phyloP scores from a whole-genome alignment of 1,140 invertebrate species.

The Harpegnathos saltator region DNA sequence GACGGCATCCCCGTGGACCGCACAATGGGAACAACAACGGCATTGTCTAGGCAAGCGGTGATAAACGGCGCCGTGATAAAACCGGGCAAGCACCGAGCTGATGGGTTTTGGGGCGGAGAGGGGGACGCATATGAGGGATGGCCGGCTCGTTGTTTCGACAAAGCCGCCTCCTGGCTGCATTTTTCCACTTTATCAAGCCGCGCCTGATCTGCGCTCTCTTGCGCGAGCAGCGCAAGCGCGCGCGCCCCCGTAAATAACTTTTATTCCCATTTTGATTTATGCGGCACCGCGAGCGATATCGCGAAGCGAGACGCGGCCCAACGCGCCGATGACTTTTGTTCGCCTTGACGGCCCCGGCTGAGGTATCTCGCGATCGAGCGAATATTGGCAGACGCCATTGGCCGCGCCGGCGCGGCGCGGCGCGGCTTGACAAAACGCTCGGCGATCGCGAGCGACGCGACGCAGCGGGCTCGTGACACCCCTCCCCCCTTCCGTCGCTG shows the following conservation, averaged over 20 bases:
- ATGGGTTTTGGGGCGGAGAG: constrained; percentile 60
- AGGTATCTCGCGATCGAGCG: constrained; percentile 49
- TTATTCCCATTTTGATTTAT: constrained; percentile 71
- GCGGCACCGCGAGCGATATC: constrained; percentile 38
- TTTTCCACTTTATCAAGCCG: constrained; percentile 74
- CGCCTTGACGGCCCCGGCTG: constrained; percentile 47
- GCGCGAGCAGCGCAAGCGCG: not conserved
- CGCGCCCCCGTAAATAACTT: constrained; percentile 68
- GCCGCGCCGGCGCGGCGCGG: no score
- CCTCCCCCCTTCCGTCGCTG: no score
- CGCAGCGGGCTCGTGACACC: not conserved
- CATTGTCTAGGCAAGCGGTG: constrained; percentile 78
- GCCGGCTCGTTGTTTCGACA: constrained; percentile 72
- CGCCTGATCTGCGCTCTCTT: constrained; percentile 53
- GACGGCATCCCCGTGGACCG: constrained; percentile 63
- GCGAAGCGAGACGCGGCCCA: constrained; percentile 1
- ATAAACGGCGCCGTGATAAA: constrained; percentile 81
- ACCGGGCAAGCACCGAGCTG: constrained; percentile 76
- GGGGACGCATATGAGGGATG: constrained; percentile 71
- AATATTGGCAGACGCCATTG: constrained; percentile 23
- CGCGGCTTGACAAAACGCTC: constrained; percentile 39
- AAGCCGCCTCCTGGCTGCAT: constrained; percentile 68
- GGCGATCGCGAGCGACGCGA: constrained; percentile 20
- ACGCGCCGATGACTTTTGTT: constrained; percentile 65
- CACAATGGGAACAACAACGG: constrained; percentile 75